phyloP scores from a whole-genome alignment of 2,888 invertebrate species.

The Embidobia sp. region DNA sequence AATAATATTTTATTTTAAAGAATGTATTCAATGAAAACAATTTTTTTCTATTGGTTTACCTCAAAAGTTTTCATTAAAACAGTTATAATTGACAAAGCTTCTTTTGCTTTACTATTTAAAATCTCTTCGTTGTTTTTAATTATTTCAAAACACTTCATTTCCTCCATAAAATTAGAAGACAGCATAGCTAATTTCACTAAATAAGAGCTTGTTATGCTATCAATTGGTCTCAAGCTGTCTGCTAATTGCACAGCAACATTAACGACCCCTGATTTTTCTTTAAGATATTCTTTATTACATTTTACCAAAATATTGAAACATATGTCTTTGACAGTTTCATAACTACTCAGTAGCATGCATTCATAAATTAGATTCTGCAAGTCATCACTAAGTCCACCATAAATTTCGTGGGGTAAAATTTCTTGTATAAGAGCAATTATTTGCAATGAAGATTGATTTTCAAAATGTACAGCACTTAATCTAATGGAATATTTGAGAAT shows the following conservation, averaged over 20 bases:
- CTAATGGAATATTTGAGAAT: slow-evolving; percentile 40
- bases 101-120: slow-evolving; percentile 68
- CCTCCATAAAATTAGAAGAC: slow-evolving; percentile 69
- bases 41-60: too few relatives aligned
- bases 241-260: slow-evolving; percentile 83
- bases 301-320: slow-evolving; percentile 84
- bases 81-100: slow-evolving; percentile 66
- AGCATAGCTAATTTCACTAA: slow-evolving; percentile 76
- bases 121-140: slow-evolving; percentile 57
- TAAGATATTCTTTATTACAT: slow-evolving; percentile 66
- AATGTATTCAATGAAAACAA: too few relatives aligned
- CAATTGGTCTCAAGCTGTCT: slow-evolving; percentile 88
- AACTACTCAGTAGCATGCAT: slow-evolving; percentile 87
- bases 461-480: slow-evolving; percentile 42
- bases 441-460: slow-evolving; percentile 43
- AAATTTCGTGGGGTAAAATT: slow-evolving; percentile 48
- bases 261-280: slow-evolving; percentile 77
- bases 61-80: slow-evolving; percentile 69
- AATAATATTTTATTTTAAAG: too few relatives aligned
- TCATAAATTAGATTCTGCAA: slow-evolving; percentile 78
- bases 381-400: slow-evolving; percentile 74
- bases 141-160: slow-evolving; percentile 59
- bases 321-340: slow-evolving; percentile 88
- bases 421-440: slow-evolving; percentile 55
- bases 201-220: slow-evolving; percentile 89